A percentile compares a stretch with the other conserved stretches of the same genome.
phyloP scores from a whole-genome alignment of 2,888 invertebrate genomes.

The Oeneis ivallda region DNA sequence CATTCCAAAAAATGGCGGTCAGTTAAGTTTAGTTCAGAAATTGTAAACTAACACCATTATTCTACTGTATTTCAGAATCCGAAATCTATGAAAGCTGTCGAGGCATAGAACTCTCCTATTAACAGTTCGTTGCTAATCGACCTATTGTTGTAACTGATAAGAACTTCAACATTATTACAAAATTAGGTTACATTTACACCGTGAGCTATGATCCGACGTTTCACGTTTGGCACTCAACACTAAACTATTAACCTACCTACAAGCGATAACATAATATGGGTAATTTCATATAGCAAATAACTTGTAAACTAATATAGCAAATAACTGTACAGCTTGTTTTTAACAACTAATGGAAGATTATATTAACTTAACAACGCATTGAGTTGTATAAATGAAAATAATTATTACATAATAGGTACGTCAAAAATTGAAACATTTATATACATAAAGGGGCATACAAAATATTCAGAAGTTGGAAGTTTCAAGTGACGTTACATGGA shows the following conservation, averaged over 20 bases:
- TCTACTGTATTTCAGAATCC: too few relatives aligned
- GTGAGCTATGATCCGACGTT: conserved; percentile 29
- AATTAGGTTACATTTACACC: conserved; percentile 20
- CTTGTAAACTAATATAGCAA: conserved; percentile 41
- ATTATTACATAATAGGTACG: neutral
- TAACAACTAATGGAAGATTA: conserved; percentile 69
- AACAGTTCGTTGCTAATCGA: too few relatives aligned
- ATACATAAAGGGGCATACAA: neutral
- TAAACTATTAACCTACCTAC: conserved; percentile 49
- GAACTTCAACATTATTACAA: neutral
- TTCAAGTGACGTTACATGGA: neutral
- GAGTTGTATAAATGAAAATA: conserved; percentile 26
- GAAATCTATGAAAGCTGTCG: too few relatives aligned
- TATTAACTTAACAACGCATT: conserved; percentile 37
- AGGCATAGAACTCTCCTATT: too few relatives aligned
- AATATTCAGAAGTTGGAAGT: conserved; percentile 8
- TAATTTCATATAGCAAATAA: conserved; percentile 45
- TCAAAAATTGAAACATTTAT: neutral
- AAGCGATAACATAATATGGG: conserved; percentile 57
- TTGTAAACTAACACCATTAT: too few relatives aligned
- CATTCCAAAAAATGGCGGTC: too few relatives aligned
- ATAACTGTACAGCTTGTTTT: conserved; percentile 56
- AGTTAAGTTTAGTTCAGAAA: too few relatives aligned
- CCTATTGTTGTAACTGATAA: neutral
- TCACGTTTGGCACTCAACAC: conserved; percentile 59